Percentiles rank a stretch among this genome's conserved stretches.
These are phyloP conservation scores for Anas bernieri DNA, from an alignment of 2,797 vertebrate species.

Conservation along the genomic window DNA sequence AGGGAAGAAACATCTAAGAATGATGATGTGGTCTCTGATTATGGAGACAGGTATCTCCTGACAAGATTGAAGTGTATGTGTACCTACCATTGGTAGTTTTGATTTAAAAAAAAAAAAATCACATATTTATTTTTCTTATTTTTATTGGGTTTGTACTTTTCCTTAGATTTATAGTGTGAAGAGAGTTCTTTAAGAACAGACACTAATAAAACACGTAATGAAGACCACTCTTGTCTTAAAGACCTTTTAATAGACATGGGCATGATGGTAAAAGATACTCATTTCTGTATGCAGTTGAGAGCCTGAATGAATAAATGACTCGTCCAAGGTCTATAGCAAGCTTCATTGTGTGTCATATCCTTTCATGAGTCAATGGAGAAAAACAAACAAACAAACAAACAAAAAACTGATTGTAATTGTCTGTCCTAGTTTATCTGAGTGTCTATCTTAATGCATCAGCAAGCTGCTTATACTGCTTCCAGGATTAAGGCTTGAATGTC, in stretches of 20 bases:
- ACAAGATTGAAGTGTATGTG: background rate
- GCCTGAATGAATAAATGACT: background rate
- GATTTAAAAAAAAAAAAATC: too few relatives aligned
- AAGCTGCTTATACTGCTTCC: background rate
- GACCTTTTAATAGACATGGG: background rate
- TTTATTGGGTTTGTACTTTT: accelerated
- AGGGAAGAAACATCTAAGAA: background rate
- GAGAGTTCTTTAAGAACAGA: background rate
- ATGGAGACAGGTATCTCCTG: background rate
- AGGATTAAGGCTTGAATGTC: background rate
- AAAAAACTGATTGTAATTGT: background rate
- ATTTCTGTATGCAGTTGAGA: background rate
- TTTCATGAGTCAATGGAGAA: background rate
- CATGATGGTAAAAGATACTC: background rate
- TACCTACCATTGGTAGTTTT: background rate
- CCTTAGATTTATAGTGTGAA: background rate
- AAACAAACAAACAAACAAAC: background rate
- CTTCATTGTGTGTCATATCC: background rate
- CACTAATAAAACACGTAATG: background rate
- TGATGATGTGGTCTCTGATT: accelerated
- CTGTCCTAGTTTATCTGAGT: background rate
- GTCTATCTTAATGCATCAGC: background rate
- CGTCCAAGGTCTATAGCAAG: background rate
- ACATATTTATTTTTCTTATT: background rate
- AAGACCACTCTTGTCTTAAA: background rate